These are phyloP conservation scores for Ganaspis brasiliensis DNA, from an alignment of 2,888 invertebrate species.

Conservation along the genomic window DNA sequence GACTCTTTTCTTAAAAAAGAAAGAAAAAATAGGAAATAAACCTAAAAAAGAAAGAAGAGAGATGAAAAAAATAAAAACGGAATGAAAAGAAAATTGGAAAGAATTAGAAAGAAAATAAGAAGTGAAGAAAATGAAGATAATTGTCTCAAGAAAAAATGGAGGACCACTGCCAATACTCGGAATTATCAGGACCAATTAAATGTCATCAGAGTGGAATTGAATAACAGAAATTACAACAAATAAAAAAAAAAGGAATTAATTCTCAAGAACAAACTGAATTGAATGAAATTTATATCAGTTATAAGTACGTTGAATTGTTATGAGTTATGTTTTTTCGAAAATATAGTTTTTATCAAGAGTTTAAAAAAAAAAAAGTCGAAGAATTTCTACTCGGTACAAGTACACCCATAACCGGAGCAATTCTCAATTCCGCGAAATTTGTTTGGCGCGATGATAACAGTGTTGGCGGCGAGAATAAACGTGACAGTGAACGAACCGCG, in stretches of 20 bases:
- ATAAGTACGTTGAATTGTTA: conserved; percentile 29
- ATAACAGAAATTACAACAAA: too few species aligned
- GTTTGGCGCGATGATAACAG: conserved; percentile 29
- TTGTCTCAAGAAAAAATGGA: too few species aligned
- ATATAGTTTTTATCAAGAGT: conserved; percentile 43
- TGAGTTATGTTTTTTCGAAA: not conserved
- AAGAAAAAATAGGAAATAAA: too few species aligned
- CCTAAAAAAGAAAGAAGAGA: too few species aligned
- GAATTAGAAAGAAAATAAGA: too few species aligned
- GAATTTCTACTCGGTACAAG: conserved; percentile 16
- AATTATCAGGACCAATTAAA: too few species aligned
- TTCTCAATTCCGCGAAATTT: conserved; percentile 29
- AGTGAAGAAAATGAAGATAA: too few species aligned
- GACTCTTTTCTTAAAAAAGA: not conserved
- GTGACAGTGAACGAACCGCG: conserved; percentile 53
- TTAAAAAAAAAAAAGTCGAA: conserved; percentile 31
- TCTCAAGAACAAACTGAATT: not conserved
- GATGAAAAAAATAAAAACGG: too few species aligned
- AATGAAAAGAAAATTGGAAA: too few species aligned
- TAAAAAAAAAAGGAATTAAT: too few species aligned
- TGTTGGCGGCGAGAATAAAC: conserved; percentile 43
- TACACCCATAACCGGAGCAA: not conserved
- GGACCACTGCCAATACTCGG: too few species aligned
- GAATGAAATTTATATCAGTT: not conserved
- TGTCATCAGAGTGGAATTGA: too few species aligned